Base-by-base conservation (phyloP, 2,113 vertebrate genomes). In the Patagioenas fasciata region DNA sequence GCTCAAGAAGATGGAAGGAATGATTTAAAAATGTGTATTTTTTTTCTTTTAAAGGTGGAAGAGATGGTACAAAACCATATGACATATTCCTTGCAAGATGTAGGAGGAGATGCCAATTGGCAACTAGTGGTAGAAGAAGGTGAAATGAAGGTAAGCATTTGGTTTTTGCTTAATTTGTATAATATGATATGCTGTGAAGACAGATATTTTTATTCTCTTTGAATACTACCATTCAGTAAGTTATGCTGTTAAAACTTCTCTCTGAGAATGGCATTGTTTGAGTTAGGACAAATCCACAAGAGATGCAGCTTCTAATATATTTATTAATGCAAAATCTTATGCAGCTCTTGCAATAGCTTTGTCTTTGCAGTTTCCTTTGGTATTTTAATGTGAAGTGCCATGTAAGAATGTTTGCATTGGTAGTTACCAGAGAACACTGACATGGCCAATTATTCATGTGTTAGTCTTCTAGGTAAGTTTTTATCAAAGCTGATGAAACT, bases 71-170 rank as follows among this genome's bases (percentile, higher is more conserved):
- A 99, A 94, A 99, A 99, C 96, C 99, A 99, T 72, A 99, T 99
- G 98, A 99, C 98, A 2, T 99, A 99, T 20, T 99, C 99, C 24
- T 98, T 99, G 92, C 99, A 99, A 96, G 99, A 99, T 93, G 98
- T 99, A 89, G 99, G 99, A 40, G 99, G 99, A 64, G 99, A 99
- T 98, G 99, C 99, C 51, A 99, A 99, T 97, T 99, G 99, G 99
- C 99, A 99, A 81, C 97, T 99, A 95, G 98, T 99, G 65, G 99
- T 99, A 92, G 99, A 99, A 98, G 99, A 99, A 98, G 99, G 99
- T 80, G 99, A 99, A 96, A 99, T 99, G 99, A 99, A 99, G 99
- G 99, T 99, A 98, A 98, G 84, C 0, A 0, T 71, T 42, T 79
- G 2, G 4, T 26, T 44, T 48, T 79, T 85, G 9, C 28, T 87